These are phyloP conservation scores for Trachelus tabidus DNA, from an alignment of 2,888 invertebrate genomes.

Conservation along the genomic window DNA sequence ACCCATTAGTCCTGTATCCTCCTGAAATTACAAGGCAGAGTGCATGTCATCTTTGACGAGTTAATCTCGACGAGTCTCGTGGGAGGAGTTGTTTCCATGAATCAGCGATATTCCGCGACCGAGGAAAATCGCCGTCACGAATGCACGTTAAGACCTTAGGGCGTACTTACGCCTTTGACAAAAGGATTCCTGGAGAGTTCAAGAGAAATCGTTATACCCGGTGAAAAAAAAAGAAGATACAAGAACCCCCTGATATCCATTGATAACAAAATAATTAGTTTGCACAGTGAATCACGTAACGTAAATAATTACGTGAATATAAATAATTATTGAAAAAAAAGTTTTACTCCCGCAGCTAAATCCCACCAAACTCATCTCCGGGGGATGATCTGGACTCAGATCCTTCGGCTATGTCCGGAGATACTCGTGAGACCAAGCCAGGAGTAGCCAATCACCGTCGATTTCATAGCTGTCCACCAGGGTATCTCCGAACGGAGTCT, in stretches of 20 bases:
- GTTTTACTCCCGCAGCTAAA: too few species aligned
- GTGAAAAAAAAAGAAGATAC: constrained; percentile 4
- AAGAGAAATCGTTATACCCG: neutral
- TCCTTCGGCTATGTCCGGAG: neutral
- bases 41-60: constrained; percentile 56
- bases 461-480: constrained; percentile 58
- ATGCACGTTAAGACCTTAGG: constrained; percentile 13
- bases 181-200: too few species aligned
- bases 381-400: too few species aligned
- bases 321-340: too few species aligned
- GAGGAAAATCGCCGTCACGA: constrained; percentile 42
- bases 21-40: constrained; percentile 48
- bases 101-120: constrained; percentile 56
- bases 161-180: constrained; percentile 1
- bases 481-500: constrained; percentile 33
- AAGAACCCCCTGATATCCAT: constrained; percentile 4
- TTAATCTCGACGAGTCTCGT: constrained; percentile 47
- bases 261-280: too few species aligned
- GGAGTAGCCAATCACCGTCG: constrained; percentile 54
- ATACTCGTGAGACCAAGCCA: constrained; percentile 18
- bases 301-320: too few species aligned
- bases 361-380: too few species aligned
- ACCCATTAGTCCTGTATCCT: constrained; percentile 59
- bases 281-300: too few species aligned
- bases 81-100: constrained; percentile 51